phyloP scores from a whole-genome alignment of 2,888 invertebrate species.

The Andrena bucephala region DNA sequence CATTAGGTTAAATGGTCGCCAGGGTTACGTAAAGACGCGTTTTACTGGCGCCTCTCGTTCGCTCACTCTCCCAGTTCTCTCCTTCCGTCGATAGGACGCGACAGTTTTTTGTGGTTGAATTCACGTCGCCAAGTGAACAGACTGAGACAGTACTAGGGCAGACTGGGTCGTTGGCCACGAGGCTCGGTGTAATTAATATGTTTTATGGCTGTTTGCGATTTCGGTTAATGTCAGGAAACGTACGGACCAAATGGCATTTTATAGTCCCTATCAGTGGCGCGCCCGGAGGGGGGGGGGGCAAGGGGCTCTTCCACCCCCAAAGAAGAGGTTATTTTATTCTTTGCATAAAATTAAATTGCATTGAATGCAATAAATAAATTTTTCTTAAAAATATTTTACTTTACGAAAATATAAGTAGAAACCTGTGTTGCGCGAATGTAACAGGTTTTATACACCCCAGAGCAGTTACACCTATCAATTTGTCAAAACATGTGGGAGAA shows the following conservation, averaged over 20 bases:
- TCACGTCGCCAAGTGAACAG: constrained; percentile 50
- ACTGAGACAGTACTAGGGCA: constrained; percentile 19
- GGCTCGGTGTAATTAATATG: constrained; percentile 32
- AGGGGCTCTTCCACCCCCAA: no score
- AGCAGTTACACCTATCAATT: no score
- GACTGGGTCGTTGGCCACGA: constrained; percentile 1
- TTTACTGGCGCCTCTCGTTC: constrained; percentile 76
- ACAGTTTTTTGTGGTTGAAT: constrained; percentile 66
- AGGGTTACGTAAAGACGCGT: constrained; percentile 78
- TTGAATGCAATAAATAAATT: no score
- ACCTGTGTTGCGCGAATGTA: no score
- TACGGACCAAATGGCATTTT: not conserved
- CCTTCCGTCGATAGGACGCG: constrained; percentile 57
- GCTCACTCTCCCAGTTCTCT: constrained; percentile 4
- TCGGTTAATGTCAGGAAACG: constrained; percentile 2
- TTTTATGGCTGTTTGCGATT: constrained; percentile 12
- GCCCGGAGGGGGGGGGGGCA: no score
- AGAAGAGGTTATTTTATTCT: no score
- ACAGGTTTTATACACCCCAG: no score
- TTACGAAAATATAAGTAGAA: no score
- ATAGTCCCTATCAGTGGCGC: not conserved
- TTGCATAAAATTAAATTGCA: no score
- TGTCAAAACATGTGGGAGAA: no score
- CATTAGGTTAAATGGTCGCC: constrained; percentile 75
- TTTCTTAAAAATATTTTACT: no score